Base-by-base conservation (phyloP, 1,140 invertebrate species). In the Marisa cornuarietis region DNA sequence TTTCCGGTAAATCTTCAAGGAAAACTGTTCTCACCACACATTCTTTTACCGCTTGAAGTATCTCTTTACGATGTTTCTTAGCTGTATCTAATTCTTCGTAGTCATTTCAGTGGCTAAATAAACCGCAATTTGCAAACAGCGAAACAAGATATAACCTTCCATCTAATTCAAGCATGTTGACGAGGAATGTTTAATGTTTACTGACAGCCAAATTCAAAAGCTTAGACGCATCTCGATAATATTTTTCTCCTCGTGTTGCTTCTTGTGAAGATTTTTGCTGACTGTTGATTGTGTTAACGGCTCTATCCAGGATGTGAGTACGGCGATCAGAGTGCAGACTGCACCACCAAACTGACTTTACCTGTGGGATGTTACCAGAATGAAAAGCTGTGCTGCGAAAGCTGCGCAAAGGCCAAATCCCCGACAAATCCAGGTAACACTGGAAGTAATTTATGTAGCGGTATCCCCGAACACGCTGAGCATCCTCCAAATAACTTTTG, bases 281-380 rank as follows among this genome's bases (percentile, higher is more conserved):
- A 71, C 26, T 71, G 26, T 71, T n/a, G n/a, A n/a, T n/a, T 31
- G 26, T 26, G n/a, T 8, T 31, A n/a, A 42, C 6, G 31, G 31
- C 31, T 58, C 11, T 74, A 9, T 24, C 8, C 72, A 80, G 79
- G 73, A 11, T 80, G 79, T 54, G 66, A 76, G 49, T 80, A 76
- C 63, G 79, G 79, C 13, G 79, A 80, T 31, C 72, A 80, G 11
- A 71, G 20, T 73, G 31, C n/a, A 58, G 54, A 58, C 49, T 80
- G 79, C 58, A 0, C 13, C 31, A 76, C 72, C 9, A 71, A 69
- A 24, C 74, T 80, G 20, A n/a, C 31, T 1, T 16, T 80, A 14
- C 79, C 79, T 22, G 52, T 80, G 16, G 79, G 79, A 24, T 80
- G 79, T 52, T 80, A 80, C 73, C n/a, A 65, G 54, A 80, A 80